These are phyloP conservation scores for Hanleya hanleyi DNA, from an alignment of 2,888 invertebrate species.

Conservation along the genomic window DNA sequence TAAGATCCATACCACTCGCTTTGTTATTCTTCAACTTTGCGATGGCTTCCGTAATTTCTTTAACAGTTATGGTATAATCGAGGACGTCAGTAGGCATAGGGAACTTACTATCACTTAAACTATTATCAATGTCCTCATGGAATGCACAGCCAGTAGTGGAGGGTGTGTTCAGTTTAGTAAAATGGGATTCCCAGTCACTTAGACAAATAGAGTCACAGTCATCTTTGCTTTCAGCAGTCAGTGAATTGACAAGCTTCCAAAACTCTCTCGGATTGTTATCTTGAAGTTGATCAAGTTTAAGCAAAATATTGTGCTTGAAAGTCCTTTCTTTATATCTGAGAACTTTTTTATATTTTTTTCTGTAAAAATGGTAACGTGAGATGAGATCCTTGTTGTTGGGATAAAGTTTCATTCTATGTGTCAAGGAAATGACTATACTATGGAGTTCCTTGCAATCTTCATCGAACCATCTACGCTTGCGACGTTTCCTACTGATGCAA, in stretches of 20 bases:
- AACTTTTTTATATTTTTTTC: background rate
- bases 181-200: background rate
- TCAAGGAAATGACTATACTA: background rate
- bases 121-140: background rate
- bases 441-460: background rate
- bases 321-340: background rate
- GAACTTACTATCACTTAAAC: background rate
- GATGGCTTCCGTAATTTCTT: background rate
- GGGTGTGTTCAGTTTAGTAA: background rate
- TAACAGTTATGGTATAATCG: background rate
- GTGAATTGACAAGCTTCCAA: background rate
- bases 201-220: background rate
- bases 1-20: background rate
- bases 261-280: background rate
- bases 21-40: background rate
- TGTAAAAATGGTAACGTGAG: background rate
- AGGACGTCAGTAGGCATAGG: background rate
- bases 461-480: background rate
- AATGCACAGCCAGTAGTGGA: background rate
- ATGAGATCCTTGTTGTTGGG: background rate
- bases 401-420: background rate
- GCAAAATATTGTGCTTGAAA: background rate
- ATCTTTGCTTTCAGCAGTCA: background rate
- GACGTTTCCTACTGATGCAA: background rate
- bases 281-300: background rate